Evolutionary conservation across 1,140 invertebrate species (phyloP).

Genomic region (Harpegnathos saltator): DNA sequence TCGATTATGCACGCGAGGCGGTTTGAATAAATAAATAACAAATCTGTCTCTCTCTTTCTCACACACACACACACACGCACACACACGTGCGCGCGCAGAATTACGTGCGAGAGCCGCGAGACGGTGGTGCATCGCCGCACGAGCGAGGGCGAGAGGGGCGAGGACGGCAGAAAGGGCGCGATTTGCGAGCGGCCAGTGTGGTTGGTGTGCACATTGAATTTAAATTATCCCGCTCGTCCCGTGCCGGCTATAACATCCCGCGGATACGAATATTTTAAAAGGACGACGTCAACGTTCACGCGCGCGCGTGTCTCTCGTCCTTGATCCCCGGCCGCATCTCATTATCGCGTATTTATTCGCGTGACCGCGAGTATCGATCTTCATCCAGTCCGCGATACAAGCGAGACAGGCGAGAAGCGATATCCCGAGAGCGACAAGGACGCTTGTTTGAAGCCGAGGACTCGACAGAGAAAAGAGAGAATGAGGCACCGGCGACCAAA

Average conservation of each 20-base stretch:
- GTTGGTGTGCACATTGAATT: constrained; percentile 44
- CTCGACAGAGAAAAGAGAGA: neutral
- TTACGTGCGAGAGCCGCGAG: constrained; percentile 13
- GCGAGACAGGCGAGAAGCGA: neutral
- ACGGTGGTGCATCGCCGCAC: neutral
- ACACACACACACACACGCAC: neutral
- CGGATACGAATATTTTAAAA: constrained; percentile 28
- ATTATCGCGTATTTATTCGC: constrained; percentile 8
- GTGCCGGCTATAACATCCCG: neutral
- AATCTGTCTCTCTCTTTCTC: neutral
- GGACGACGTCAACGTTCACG: constrained; percentile 10
- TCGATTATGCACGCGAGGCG: neutral
- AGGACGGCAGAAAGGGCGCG: neutral
- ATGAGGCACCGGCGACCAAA: neutral
- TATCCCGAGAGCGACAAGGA: neutral
- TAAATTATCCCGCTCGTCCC: constrained; percentile 32
- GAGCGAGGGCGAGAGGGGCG: neutral
- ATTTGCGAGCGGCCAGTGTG: constrained; percentile 26
- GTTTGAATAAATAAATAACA: constrained; percentile 36
- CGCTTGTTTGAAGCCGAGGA: neutral
- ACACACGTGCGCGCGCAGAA: neutral
- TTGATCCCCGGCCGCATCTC: constrained; percentile 7
- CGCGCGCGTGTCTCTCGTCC: neutral
- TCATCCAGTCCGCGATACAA: neutral
- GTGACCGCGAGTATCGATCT: neutral